Evolutionary conservation across 1,140 invertebrate genomes (phyloP).

Genomic region (Cotesia typhae): DNA sequence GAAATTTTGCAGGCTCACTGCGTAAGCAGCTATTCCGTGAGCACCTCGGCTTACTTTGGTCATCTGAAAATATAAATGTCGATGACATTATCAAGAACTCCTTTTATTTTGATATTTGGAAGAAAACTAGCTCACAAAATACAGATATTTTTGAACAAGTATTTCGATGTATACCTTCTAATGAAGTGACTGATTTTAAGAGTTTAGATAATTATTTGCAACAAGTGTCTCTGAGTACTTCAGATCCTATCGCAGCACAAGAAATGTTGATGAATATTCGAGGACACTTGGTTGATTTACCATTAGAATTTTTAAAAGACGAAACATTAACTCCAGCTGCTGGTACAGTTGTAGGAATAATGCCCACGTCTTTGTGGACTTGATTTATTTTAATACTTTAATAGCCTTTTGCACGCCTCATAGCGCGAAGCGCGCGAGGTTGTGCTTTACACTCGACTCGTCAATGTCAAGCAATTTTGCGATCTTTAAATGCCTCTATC

Average conservation of each 20-base stretch:
- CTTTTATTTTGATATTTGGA: conserved; percentile 87
- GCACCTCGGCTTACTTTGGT: conserved; percentile 77
- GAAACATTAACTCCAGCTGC: conserved; percentile 82
- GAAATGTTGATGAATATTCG: conserved; percentile 76
- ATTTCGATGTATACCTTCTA: conserved; percentile 85
- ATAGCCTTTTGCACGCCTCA: too few relatives aligned
- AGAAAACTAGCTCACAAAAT: conserved; percentile 78
- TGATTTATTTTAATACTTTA: conserved; percentile 47
- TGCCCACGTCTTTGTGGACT: conserved; percentile 83
- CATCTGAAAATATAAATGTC: conserved; percentile 67
- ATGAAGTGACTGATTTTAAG: conserved; percentile 78
- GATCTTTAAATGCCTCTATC: too few relatives aligned
- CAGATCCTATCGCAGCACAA: conserved; percentile 75
- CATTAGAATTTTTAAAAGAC: conserved; percentile 84
- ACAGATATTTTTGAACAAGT: conserved; percentile 90
- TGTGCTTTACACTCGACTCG: too few relatives aligned
- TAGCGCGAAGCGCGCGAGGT: too few relatives aligned
- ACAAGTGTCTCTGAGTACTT: conserved; percentile 71
- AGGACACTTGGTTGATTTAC: conserved; percentile 88
- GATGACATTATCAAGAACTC: conserved; percentile 78
- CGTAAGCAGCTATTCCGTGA: conserved; percentile 89
- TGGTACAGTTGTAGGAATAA: conserved; percentile 83
- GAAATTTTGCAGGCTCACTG: conserved; percentile 85
- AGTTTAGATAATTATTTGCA: conserved; percentile 79
- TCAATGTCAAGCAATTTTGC: too few relatives aligned